Conservation (phyloP, 2,888 invertebrate genomes). For the Physocephala rufipes region DNA sequence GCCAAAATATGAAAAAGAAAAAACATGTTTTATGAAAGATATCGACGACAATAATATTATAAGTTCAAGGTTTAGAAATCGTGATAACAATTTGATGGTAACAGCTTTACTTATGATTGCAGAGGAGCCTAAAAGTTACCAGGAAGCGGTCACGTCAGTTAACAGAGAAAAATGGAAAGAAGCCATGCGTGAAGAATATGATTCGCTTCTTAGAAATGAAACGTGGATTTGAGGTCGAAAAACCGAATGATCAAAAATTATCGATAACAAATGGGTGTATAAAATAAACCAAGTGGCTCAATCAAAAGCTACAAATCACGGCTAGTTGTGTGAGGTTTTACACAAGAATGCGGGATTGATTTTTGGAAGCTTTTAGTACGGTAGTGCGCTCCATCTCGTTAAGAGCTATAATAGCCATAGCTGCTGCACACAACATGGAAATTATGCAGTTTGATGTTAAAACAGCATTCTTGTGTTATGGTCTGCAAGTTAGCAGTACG, state of each 20-base stretch:
- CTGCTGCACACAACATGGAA: too few relatives aligned
- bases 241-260: slow-evolving; percentile 6
- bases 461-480: slow-evolving; percentile 10
- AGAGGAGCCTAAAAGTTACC: not conserved
- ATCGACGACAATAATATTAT: slow-evolving; percentile 1
- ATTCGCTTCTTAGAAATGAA: slow-evolving; percentile 13
- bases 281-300: slow-evolving; percentile 2
- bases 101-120: slow-evolving; percentile 4
- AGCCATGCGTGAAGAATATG: slow-evolving; percentile 28
- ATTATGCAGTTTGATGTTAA: slow-evolving; percentile 29
- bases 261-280: slow-evolving; percentile 21
- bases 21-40: slow-evolving; percentile 5
- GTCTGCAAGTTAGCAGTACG: too few relatives aligned
- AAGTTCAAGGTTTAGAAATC: slow-evolving; percentile 6
- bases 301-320: slow-evolving; percentile 34
- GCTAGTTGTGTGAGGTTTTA: slow-evolving; percentile 33
- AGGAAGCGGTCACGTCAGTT: not conserved
- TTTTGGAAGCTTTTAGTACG: not conserved
- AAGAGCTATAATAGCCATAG: too few relatives aligned
- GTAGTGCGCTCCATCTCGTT: slow-evolving; percentile 37
- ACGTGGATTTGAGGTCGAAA: slow-evolving; percentile 8
- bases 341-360: not conserved
- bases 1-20: not conserved
- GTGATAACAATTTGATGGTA: slow-evolving; percentile 6
- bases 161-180: slow-evolving; percentile 10